Conservation (phyloP, 2,113 vertebrate species). For the Daubentonia madagascariensis region DNA sequence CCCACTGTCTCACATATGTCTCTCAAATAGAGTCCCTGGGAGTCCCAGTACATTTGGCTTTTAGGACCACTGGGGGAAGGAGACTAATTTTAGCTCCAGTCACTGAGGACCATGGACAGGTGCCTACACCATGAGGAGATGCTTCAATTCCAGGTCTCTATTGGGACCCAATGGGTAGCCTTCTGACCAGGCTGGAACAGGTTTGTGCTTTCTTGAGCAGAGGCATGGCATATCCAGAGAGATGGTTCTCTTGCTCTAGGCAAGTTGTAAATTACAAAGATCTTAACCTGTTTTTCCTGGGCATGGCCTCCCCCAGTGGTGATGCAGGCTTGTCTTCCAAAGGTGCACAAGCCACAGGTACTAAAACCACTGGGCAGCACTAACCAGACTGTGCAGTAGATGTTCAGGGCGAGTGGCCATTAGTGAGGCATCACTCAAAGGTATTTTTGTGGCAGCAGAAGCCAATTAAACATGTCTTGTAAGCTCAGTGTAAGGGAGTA, state of each 20-base stretch:
- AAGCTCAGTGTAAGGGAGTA: constrained; percentile 27
- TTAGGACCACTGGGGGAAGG: background rate
- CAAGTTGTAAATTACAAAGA: background rate
- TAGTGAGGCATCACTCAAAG: constrained; percentile 50
- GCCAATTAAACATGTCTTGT: constrained; percentile 60
- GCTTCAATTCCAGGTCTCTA: background rate
- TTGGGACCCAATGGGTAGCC: background rate
- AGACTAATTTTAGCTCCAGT: background rate
- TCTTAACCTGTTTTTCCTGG: background rate
- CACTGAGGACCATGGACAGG: background rate
- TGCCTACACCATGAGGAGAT: background rate
- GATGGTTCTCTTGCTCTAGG: background rate
- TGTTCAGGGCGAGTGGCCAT: constrained; percentile 19
- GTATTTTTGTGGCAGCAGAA: constrained; percentile 46
- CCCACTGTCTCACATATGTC: background rate
- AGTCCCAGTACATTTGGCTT: background rate
- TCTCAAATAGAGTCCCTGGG: background rate
- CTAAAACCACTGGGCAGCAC: background rate
- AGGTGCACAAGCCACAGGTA: background rate
- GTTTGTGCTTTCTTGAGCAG: background rate
- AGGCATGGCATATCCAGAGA: background rate
- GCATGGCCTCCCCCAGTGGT: background rate
- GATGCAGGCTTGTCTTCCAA: background rate
- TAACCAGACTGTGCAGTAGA: background rate
- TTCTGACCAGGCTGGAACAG: background rate